phyloP scores from a whole-genome alignment of 2,888 invertebrate species.

The Drosophila quinaria region DNA sequence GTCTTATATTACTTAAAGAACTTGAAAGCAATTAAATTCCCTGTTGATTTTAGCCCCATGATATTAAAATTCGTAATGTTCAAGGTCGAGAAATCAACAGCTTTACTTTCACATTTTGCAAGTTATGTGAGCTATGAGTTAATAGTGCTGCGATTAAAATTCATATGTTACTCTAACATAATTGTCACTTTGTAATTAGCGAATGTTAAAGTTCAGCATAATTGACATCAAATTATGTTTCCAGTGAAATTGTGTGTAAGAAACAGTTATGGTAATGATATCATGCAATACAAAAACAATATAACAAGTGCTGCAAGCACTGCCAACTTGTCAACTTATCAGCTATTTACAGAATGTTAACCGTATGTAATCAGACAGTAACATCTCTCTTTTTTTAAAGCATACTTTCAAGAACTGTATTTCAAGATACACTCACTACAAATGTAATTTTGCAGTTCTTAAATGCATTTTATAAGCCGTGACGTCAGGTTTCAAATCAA shows the following conservation, averaged over 20 bases:
- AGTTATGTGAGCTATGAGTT: conserved; percentile 1
- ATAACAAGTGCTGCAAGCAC: no score
- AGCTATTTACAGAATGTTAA: neutral
- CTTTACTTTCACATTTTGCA: conserved; percentile 4
- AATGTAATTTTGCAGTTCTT: neutral
- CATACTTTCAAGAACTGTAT: no score
- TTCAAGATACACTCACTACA: neutral
- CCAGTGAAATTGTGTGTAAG: neutral
- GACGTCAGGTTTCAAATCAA: conserved; percentile 53
- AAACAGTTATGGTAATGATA: no score
- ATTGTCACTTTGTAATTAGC: conserved; percentile 4
- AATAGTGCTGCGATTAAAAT: conserved; percentile 1
- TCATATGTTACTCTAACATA: conserved; percentile 6
- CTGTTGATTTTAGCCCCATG: neutral
- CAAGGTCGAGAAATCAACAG: conserved; percentile 7
- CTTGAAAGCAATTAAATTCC: neutral
- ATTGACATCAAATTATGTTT: conserved; percentile 2
- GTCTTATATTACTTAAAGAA: conserved; percentile 5
- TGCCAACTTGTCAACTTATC: no score
- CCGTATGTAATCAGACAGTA: neutral
- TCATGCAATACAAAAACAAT: no score
- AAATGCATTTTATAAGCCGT: conserved; percentile 15
- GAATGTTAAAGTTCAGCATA: conserved; percentile 6
- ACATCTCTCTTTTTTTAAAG: conserved; percentile 9
- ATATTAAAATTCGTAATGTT: neutral